These are phyloP conservation scores for Aptenodytes forsteri DNA, from an alignment of 2,113 vertebrate genomes.

Conservation along the genomic window DNA sequence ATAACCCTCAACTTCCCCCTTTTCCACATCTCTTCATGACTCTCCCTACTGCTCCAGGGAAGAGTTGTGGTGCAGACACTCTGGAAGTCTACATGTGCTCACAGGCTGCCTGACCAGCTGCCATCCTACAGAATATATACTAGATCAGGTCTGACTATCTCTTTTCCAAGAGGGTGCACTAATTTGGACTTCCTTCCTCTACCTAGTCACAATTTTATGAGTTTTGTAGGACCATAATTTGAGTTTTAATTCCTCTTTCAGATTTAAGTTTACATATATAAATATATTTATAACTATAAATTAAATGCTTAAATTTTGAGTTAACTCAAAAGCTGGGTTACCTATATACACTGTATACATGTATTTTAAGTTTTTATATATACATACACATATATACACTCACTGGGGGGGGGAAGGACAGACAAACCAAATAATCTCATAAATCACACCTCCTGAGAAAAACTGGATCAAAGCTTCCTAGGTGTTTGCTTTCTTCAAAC, in stretches of 20 bases:
- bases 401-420: not conserved
- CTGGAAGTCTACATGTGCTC: not conserved
- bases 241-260: not conserved
- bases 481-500: not conserved
- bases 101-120: not conserved
- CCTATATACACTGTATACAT: not conserved
- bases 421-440: not conserved
- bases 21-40: not conserved
- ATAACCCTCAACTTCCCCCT: not conserved
- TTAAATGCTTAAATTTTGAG: not conserved
- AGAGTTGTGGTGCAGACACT: not conserved
- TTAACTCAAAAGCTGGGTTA: not conserved
- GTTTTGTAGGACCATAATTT: not conserved
- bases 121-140: not conserved
- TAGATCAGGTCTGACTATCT: not conserved
- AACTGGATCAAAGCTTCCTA: not conserved
- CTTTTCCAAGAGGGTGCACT: not conserved
- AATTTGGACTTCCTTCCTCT: not conserved
- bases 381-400: not conserved
- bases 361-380: not conserved
- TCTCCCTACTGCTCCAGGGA: not conserved
- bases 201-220: not conserved
- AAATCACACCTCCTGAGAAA: not conserved
- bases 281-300: not conserved
- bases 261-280: not conserved